Conservation (phyloP, 2,113 vertebrate genomes). For the Oncorhynchus gorbuscha region DNA sequence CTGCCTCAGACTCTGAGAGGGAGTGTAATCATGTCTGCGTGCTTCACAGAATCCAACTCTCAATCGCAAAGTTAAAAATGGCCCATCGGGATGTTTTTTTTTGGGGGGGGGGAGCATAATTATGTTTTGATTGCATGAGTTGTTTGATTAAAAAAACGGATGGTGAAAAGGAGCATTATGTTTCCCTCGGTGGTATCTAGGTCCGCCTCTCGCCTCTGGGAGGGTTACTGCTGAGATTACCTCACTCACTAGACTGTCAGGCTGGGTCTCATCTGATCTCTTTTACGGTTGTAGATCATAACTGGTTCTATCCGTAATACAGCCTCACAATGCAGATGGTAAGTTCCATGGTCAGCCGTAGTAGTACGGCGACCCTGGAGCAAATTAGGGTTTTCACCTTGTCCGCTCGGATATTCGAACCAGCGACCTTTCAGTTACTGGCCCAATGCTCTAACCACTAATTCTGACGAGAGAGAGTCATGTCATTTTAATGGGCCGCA, state of each 20-base stretch:
- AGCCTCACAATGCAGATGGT: slow-evolving; percentile 19
- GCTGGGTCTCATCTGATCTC: slow-evolving; percentile 15
- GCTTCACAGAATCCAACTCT: not conserved
- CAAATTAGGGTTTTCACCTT: too few relatives aligned
- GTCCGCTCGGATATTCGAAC: too few relatives aligned
- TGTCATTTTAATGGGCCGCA: slow-evolving; percentile 15
- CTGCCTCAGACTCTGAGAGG: not conserved
- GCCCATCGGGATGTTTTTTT: not conserved
- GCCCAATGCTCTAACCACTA: not conserved
- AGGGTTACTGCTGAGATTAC: slow-evolving; percentile 6
- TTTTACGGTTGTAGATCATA: slow-evolving; percentile 31
- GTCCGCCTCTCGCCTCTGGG: too few relatives aligned
- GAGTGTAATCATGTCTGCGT: not conserved
- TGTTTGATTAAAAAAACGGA: slow-evolving; percentile 25
- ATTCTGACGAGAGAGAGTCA: not conserved
- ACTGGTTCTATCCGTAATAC: slow-evolving; percentile 14
- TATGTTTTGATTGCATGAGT: slow-evolving; percentile 21
- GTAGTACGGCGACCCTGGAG: too few relatives aligned
- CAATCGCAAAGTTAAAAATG: not conserved
- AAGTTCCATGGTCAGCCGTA: too few relatives aligned
- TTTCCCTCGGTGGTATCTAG: not conserved
- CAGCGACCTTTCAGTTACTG: too few relatives aligned
- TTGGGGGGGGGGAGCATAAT: not conserved
- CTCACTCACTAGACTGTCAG: slow-evolving; percentile 6
- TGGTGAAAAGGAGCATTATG: not conserved